Percentiles rank a stretch among this genome's conserved stretches.
Evolutionary conservation across 2,888 invertebrate genomes (phyloP).

Genomic region (Stomorhina lunata): DNA sequence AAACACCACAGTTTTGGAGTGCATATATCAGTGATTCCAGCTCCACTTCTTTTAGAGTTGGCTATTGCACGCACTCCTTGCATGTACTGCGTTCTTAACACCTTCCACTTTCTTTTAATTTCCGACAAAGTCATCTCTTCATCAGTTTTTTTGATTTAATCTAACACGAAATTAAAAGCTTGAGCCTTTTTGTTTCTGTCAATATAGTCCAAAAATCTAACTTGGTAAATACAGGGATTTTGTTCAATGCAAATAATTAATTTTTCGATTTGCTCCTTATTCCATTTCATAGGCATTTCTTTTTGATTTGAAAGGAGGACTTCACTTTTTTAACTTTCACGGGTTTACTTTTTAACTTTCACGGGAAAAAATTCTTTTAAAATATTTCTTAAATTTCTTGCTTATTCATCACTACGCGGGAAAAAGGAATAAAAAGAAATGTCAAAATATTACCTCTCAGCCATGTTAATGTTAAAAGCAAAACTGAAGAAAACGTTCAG

Average conservation of each 20-base stretch:
- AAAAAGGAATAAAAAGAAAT: no score
- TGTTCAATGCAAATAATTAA: constrained; percentile 13
- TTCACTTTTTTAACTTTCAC: no score
- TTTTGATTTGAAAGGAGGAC: no score
- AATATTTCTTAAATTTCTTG: no score
- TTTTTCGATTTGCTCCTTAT: constrained; percentile 23
- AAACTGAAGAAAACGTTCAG: no score
- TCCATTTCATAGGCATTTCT: constrained; percentile 18
- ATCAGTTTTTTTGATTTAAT: background rate
- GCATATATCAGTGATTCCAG: background rate
- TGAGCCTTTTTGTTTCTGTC: constrained; percentile 28
- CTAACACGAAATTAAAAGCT: constrained; percentile 22
- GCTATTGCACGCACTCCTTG: background rate
- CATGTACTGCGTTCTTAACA: constrained; percentile 6
- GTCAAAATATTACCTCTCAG: no score
- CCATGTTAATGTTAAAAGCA: no score
- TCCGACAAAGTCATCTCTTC: background rate
- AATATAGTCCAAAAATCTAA: constrained; percentile 14
- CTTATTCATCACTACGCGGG: no score
- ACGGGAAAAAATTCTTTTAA: no score
- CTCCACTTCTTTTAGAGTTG: constrained; percentile 12
- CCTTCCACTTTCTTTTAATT: constrained; percentile 41
- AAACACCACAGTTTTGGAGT: constrained; percentile 33
- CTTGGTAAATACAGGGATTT: constrained; percentile 33
- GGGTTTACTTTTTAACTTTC: no score